Evolutionary conservation across 2,888 invertebrate genomes (phyloP).

Genomic region (Koerneria pararmatus): DNA sequence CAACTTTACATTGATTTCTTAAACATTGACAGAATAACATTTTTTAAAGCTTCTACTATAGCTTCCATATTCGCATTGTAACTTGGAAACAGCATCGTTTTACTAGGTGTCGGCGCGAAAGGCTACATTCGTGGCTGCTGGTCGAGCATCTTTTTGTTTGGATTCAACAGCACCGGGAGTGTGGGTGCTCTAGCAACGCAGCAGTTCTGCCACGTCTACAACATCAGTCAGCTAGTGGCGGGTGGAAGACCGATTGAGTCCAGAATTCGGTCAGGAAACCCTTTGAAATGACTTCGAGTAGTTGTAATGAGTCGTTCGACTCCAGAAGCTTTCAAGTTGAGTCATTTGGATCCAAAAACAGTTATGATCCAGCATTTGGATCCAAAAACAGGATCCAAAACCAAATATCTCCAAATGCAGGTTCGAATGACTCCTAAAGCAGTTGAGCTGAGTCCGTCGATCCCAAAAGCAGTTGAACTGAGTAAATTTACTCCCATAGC

Average conservation of each 20-base stretch:
- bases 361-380: too few relatives aligned
- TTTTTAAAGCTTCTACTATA: neutral
- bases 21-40: neutral
- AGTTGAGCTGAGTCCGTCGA: too few relatives aligned
- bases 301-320: too few relatives aligned
- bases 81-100: neutral
- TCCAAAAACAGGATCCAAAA: too few relatives aligned
- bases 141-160: conserved; percentile 42
- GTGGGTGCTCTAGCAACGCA: conserved; percentile 35
- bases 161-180: conserved; percentile 50
- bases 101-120: conserved; percentile 50
- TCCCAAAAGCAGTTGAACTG: too few relatives aligned
- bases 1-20: too few relatives aligned
- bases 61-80: neutral
- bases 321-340: too few relatives aligned
- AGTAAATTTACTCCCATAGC: too few relatives aligned
- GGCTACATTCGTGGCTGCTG: conserved; percentile 54
- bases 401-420: too few relatives aligned
- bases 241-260: conserved; percentile 48
- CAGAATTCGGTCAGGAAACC: conserved; percentile 39
- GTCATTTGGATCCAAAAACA: too few relatives aligned
- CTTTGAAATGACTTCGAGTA: too few relatives aligned
- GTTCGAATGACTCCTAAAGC: too few relatives aligned
- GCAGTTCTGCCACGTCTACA: conserved; percentile 43
- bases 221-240: conserved; percentile 41